Evolutionary conservation across 2,888 invertebrate species (phyloP), one percentile per base, ranked within the genome.

Genomic region (Rhagonycha lutea): DNA sequence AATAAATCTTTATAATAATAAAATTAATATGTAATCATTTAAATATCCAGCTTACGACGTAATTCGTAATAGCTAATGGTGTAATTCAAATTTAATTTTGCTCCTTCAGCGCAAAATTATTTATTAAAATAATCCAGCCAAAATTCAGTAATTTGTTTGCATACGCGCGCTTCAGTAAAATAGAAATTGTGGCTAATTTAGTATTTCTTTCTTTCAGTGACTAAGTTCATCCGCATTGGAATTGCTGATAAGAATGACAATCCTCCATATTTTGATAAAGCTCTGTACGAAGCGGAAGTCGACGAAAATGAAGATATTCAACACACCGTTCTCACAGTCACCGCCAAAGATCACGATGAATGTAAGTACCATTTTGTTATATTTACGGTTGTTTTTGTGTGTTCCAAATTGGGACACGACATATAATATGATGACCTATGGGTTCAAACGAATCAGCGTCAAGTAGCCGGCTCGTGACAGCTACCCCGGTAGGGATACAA

Each of bases 181-280:
- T 69, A 32, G 18, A 62, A 69, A 26, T 29, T 28, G 29, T 47
- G 23, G 63, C 67, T 73, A 73, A 76, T 76, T 70, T 63, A 61
- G 61, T 28, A 70, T 85, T 86, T 87, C 86, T 14, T 65, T 24
- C 84, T 93, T 93, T n/a, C 92, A 98, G 98, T 98, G 89, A 98
- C 97, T 83, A 98, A 98, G 91, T 98, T 97, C 91, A 98, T 98
- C 89, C 97, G 98, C 84, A 98, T 98, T 89, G 97, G 96, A 85
- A 98, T 99, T 87, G 97, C 97, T 84, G 99, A 99, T 91, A 98
- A 98, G 91, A 99, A 99, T 93, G 99, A 99, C 92, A 99, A 99
- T 90, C 97, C 98, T 79, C 99, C 99, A 80, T 96, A 96, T 89
- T 99, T 99, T 91, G 97, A 97, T 91, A 98, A 98, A 90, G 95